These are phyloP conservation scores for Tetramorium bicarinatum DNA, from an alignment of 2,888 invertebrate species.

Conservation along the genomic window DNA sequence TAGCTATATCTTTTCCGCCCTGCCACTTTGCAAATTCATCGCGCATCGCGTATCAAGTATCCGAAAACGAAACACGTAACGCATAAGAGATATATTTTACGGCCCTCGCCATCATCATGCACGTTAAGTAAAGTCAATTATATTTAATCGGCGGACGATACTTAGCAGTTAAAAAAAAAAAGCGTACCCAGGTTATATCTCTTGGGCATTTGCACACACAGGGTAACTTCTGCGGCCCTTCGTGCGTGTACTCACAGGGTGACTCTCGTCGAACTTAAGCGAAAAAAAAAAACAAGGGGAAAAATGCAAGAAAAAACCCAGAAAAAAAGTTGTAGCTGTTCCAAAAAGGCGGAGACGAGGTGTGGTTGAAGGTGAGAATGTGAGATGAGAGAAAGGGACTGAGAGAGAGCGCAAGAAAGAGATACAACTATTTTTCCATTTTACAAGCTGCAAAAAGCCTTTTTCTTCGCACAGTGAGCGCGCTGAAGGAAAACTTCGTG, in stretches of 20 bases:
- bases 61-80: conserved; percentile 4
- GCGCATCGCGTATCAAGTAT: neutral
- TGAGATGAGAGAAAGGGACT: conserved; percentile 24
- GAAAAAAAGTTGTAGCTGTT: conserved; percentile 49
- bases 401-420: conserved; percentile 16
- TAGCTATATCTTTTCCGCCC: neutral
- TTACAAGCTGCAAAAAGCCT: conserved; percentile 51
- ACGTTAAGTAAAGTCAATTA: conserved; percentile 55
- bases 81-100: conserved; percentile 43
- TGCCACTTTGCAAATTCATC: conserved; percentile 28
- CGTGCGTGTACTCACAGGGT: conserved; percentile 59
- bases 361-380: conserved; percentile 15
- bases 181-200: conserved; percentile 37
- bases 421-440: conserved; percentile 67
- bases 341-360: conserved; percentile 1
- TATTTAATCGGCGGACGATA: conserved; percentile 55
- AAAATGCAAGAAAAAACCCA: conserved; percentile 9
- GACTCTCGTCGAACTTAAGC: conserved; percentile 53
- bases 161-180: conserved; percentile 48
- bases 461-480: conserved; percentile 62
- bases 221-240: conserved; percentile 56
- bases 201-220: conserved; percentile 54
- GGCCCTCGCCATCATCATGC: conserved; percentile 8
- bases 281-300: conserved; percentile 24
- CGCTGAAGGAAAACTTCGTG: conserved; percentile 61